Evolutionary conservation across 2,797 vertebrate genomes (phyloP), one percentile per base, ranked within the genome.

Genomic region (Odontamblyopus lacepedii): DNA sequence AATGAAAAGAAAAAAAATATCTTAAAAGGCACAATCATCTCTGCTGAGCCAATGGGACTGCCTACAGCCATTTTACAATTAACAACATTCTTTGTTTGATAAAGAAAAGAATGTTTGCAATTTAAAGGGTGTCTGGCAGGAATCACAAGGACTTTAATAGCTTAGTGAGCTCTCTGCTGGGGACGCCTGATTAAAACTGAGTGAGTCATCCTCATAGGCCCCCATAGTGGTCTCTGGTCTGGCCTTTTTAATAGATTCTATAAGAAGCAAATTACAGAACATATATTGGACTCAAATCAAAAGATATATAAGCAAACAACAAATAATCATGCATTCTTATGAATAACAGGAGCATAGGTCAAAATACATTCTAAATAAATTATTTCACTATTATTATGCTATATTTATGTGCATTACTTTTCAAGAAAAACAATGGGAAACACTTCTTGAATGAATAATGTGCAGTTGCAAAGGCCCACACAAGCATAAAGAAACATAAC

Each of bases 31-130:
- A 62, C 77, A 77, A 80, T 84, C 76, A 85, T 85, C 89, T 74
- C 66, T 72, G 85, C 41, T 65, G 80, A 89, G 83, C 86, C 78
- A 80, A 81, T 79, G 81, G 77, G 74, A 88, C 76, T 69, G 78
- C 88, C 78, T 83, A 76, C 70, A 88, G 83, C 72, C 72, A 80
- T 84, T 86, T 88, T 53, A 81, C 79, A 92, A 91, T 88, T 87
- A 92, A 86, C 76, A 78, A 73, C 80, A 79, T 85, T 79, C 73
- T 86, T 86, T 85, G 70, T 85, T 88, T 85, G 81, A 89, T 87
- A 84, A 86, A 86, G 68, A 78, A 81, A 74, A 78, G 78, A 85
- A 90, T 88, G 81, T 87, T 86, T 79, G 83, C 79, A 86, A 79
- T 91, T 82, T 88, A 77, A 66, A 85, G 35, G 63, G 78, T 73